Percentiles rank a stretch among this genome's conserved stretches.
Conservation (phyloP, 1,140 invertebrate genomes). For the Calephelis virginiensis region DNA sequence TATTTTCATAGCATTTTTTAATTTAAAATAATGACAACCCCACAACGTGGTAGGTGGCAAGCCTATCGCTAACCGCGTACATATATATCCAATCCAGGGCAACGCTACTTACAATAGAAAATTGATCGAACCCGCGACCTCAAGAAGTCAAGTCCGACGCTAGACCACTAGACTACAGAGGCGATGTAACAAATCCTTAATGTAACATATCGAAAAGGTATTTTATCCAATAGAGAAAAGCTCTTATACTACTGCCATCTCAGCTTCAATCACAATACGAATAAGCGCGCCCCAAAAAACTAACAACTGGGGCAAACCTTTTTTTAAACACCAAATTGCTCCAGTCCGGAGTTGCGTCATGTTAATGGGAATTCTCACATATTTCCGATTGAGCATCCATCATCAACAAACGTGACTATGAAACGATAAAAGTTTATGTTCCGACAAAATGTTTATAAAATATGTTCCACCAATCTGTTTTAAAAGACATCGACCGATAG, state of each 20-base stretch:
- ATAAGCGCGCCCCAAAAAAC: conserved; percentile 20
- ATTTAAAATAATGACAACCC: too few species aligned
- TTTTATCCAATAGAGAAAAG: too few species aligned
- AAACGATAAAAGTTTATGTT: conserved; percentile 18
- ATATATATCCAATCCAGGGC: too few species aligned
- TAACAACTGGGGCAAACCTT: conserved; percentile 37
- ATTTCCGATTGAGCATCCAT: conserved; percentile 49
- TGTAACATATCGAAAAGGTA: too few species aligned
- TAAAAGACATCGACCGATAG: conserved; percentile 1
- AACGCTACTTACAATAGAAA: too few species aligned
- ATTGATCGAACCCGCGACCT: too few species aligned
- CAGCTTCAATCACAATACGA: background rate
- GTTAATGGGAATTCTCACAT: conserved; percentile 49
- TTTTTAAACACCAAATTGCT: conserved; percentile 42
- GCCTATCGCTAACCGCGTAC: too few species aligned
- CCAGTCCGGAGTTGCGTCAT: conserved; percentile 46
- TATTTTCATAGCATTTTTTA: too few species aligned
- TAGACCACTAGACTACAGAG: too few species aligned
- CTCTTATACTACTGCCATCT: background rate
- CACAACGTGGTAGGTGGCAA: too few species aligned
- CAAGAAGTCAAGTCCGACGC: too few species aligned
- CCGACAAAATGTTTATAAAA: conserved; percentile 17
- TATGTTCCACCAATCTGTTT: conserved; percentile 8
- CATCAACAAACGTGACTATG: conserved; percentile 31
- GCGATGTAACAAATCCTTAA: too few species aligned